Percentiles rank a stretch among this genome's conserved stretches.
phyloP scores from a whole-genome alignment of 2,888 invertebrate species.

The Biston stratarius region DNA sequence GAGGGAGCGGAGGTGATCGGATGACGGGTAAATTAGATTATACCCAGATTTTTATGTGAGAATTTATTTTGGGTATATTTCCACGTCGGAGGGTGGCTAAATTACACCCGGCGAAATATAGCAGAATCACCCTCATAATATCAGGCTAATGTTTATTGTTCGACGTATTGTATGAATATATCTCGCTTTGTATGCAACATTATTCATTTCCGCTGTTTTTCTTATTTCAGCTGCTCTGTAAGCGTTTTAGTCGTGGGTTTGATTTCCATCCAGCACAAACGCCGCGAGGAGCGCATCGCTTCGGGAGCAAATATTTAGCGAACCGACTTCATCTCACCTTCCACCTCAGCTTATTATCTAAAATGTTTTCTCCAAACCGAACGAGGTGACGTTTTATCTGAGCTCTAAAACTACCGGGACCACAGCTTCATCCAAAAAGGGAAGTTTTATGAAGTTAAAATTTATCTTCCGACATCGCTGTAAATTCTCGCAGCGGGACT shows the following conservation, averaged over 20 bases:
- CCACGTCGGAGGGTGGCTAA: constrained; percentile 1
- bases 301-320: constrained; percentile 14
- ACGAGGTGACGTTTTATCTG: constrained; percentile 44
- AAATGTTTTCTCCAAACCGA: constrained; percentile 37
- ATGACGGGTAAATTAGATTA: constrained; percentile 33
- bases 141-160: not conserved
- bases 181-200: too few species aligned
- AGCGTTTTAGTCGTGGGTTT: too few species aligned
- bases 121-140: constrained; percentile 4
- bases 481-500: constrained; percentile 27
- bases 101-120: constrained; percentile 7
- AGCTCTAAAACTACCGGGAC: constrained; percentile 34
- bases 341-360: constrained; percentile 24
- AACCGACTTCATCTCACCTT: constrained; percentile 21
- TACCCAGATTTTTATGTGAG: constrained; percentile 25
- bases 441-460: constrained; percentile 46
- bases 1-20: constrained; percentile 27
- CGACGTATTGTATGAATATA: not conserved
- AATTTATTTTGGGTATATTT: constrained; percentile 19
- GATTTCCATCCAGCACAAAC: too few species aligned
- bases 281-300: too few species aligned
- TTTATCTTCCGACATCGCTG: constrained; percentile 37
- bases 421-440: constrained; percentile 31
- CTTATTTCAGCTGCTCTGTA: too few species aligned
- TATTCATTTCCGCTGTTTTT: too few species aligned